Base-by-base conservation (phyloP, 2,113 vertebrate genomes). In the Cnemophilus loriae region DNA sequence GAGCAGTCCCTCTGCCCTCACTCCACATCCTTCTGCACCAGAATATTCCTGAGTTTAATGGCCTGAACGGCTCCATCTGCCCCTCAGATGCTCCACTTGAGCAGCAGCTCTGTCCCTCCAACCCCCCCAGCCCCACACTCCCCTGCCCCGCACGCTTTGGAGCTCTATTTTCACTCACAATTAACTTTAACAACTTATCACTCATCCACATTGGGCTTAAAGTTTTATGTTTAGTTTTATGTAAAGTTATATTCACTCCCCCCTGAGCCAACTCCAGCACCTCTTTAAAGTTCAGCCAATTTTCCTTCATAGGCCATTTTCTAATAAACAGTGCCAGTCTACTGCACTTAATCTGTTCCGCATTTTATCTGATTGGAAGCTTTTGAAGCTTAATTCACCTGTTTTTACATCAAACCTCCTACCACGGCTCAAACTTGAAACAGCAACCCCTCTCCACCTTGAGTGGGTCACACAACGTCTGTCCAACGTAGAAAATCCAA, bases 161-260 rank as follows among this genome's bases (percentile, higher is more conserved):
- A 88, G 84, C 84, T 94, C 84, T 46, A 91, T 90, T 94, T 96
- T 90, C 90, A 90, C 75, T 80, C 91, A 90, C 93, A 91, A 94
- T 96, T 96, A 96, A 93, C 78, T 97, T 96, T 89, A 95, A 97
- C 95, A 97, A 95, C 95, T 93, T 93, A 95, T 94, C 95, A 95
- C 90, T 97, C 95, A 96, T 96, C 87, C 93, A 88, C 82, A 44
- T 1, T 77, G 71, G 57, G 73, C 94, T 94, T 90, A 79, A 96
- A 94, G 85, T 95, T 96, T 96, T 94, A 95, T 87, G 91, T 93
- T 85, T 68, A 87, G 91, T 89, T 95, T 89, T 85, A 95, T 77
- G 75, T 93, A 85, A 93, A 93, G 85, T 95, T 88, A 88, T 74
- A 94, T 94, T 93, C 78, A 39, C 71, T 92, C 71, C 39, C 76